Evolutionary conservation across 2,888 invertebrate genomes (phyloP), one percentile per base, ranked within the genome.

Genomic region (Trypoxylon attenuatum): DNA sequence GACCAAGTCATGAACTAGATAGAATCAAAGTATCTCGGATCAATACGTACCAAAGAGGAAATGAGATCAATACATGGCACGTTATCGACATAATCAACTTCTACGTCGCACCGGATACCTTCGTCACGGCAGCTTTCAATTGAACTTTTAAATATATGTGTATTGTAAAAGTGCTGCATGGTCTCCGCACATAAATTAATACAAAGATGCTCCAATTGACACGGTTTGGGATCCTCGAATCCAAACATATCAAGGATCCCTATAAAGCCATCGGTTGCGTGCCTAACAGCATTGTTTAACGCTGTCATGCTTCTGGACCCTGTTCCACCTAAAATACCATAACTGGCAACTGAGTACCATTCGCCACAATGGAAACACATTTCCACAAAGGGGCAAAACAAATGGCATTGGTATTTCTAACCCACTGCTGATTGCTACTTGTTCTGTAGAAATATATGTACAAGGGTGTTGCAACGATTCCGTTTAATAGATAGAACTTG

Each of bases 81-180:
- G 88, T 95, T 97, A 88, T 98, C 97, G 62, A 96, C 95, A 88
- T 97, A 97, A 86, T 96, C 96, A 60, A 97, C 94, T 86, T 96
- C 96, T 21, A 96, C 93, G 82, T 96, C 96, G 85, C 94, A 94
- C 53, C 92, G 90, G 77, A 97, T 96, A 50, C 96, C 96, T 89
- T 97, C 97, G 87, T 97, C 97, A 67, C 96, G 91, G 82, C 97
- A 96, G 53, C 97, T 96, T 88, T 97, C 97, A 71, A 96, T 94
- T 74, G 95, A 94, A 18, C 96, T 95, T 87, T 97, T 97, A 88
- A 98, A 97, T 78, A 97, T 96, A 88, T 97, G 97, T 53, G 97
- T 97, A 88, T 97, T 98, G 89, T 97, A 98, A 88, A 97, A 97
- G 88, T 97, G 97, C 87, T 98, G 97, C 96, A 98, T 96, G 25